These are phyloP conservation scores for Saturnia japonica DNA, from an alignment of 2,888 invertebrate species.

Conservation along the genomic window DNA sequence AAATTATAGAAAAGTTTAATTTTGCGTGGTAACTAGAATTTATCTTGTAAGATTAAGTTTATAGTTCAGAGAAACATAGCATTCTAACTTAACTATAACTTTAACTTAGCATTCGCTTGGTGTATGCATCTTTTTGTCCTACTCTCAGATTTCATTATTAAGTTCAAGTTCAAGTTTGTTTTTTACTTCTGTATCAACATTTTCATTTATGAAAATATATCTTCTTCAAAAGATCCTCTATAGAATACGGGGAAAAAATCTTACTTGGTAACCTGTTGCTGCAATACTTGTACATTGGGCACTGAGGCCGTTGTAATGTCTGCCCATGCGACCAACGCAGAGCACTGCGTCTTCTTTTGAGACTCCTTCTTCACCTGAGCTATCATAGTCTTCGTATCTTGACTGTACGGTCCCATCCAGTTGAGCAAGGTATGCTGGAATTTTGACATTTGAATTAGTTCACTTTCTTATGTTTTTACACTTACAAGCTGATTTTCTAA, in stretches of 20 bases:
- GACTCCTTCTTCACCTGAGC: conserved; percentile 46
- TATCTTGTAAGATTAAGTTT: neutral
- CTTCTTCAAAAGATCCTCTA: neutral
- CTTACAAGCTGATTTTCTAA: neutral
- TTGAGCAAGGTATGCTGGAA: conserved; percentile 55
- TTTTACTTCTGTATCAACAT: neutral
- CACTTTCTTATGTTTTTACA: neutral
- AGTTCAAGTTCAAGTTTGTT: neutral
- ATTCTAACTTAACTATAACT: too few species aligned
- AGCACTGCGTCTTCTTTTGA: conserved; percentile 30
- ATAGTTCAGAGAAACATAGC: neutral
- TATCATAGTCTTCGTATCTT: conserved; percentile 48
- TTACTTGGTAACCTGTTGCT: conserved; percentile 56
- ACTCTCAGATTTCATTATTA: neutral
- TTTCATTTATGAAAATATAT: neutral
- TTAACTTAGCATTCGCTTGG: neutral
- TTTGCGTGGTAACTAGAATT: neutral
- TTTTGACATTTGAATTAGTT: neutral
- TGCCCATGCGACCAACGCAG: conserved; percentile 44
- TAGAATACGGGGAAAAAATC: conserved; percentile 23
- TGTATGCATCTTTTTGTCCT: neutral
- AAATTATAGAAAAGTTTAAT: neutral
- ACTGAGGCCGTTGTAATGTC: conserved; percentile 31
- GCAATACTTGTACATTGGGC: conserved; percentile 37
- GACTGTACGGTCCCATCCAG: conserved; percentile 57